Evolutionary conservation across 2,797 vertebrate genomes (phyloP).

Genomic region (Hoplostethus mediterraneus): DNA sequence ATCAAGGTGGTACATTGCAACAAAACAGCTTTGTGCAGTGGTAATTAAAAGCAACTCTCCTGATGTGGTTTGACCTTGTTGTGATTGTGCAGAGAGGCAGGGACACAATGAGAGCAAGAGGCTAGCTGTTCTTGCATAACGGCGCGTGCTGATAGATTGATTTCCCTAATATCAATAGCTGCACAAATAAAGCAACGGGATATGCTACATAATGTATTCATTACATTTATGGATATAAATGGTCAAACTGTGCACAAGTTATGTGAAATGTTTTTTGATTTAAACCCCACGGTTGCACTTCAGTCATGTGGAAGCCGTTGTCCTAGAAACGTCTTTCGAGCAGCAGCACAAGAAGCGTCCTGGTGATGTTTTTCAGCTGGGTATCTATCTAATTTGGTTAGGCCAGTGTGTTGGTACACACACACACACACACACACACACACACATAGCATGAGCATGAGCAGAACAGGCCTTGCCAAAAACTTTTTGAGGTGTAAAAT

Average conservation of each 20-base stretch:
- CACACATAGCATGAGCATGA: not conserved
- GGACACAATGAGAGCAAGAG: not conserved
- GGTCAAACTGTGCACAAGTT: not conserved
- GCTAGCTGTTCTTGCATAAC: slow-evolving; percentile 21
- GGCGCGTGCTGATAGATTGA: not conserved
- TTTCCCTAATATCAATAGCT: slow-evolving; percentile 27
- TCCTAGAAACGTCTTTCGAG: not conserved
- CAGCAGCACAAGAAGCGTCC: not conserved
- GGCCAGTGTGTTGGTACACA: not conserved
- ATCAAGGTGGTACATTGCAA: too few species aligned
- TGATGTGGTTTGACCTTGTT: not conserved
- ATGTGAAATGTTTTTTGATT: slow-evolving; percentile 3
- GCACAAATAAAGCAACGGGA: slow-evolving; percentile 1
- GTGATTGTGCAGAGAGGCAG: not conserved
- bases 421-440: not conserved
- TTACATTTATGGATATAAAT: slow-evolving; percentile 8
- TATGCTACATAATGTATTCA: slow-evolving; percentile 7
- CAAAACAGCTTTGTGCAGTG: not conserved
- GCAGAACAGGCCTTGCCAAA: not conserved
- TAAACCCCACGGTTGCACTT: slow-evolving; percentile 1
- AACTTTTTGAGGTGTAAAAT: slow-evolving; percentile 19
- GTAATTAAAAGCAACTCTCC: not conserved
- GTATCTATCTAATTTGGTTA: not conserved
- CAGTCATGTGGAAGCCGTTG: not conserved
- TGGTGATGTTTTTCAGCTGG: not conserved